Evolutionary conservation across 2,113 vertebrate species (phyloP).

Genomic region (Illadopsis cleaveri): DNA sequence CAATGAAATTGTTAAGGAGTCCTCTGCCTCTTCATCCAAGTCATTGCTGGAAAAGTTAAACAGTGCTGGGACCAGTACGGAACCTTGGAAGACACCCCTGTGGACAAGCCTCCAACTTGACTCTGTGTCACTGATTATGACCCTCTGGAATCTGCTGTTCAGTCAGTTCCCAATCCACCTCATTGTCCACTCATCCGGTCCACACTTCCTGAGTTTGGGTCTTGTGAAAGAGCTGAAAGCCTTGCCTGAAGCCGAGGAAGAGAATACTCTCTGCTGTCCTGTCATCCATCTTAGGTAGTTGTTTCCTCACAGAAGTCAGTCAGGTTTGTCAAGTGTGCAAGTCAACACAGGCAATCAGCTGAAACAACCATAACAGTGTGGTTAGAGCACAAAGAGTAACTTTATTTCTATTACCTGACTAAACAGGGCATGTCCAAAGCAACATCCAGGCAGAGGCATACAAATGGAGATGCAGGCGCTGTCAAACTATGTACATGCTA

Average conservation of each 20-base stretch:
- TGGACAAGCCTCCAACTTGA: background rate
- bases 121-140: background rate
- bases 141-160: background rate
- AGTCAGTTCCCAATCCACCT: background rate
- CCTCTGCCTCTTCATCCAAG: background rate
- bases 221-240: background rate
- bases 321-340: background rate
- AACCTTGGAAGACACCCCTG: background rate
- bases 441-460: background rate
- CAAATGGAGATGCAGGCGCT: background rate
- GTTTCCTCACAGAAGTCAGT: background rate
- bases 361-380: no score
- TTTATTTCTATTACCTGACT: background rate
- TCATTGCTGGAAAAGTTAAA: background rate
- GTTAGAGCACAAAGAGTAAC: background rate
- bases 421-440: background rate
- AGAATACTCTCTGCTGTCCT: background rate
- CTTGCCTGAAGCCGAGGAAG: background rate
- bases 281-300: fast-evolving
- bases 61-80: background rate
- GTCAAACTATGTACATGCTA: background rate
- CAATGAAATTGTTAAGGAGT: background rate
- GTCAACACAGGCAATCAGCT: background rate
- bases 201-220: background rate
- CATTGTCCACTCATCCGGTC: fast-evolving